Conservation (phyloP, 1,140 invertebrate genomes). For the Papilio polyxenes region DNA sequence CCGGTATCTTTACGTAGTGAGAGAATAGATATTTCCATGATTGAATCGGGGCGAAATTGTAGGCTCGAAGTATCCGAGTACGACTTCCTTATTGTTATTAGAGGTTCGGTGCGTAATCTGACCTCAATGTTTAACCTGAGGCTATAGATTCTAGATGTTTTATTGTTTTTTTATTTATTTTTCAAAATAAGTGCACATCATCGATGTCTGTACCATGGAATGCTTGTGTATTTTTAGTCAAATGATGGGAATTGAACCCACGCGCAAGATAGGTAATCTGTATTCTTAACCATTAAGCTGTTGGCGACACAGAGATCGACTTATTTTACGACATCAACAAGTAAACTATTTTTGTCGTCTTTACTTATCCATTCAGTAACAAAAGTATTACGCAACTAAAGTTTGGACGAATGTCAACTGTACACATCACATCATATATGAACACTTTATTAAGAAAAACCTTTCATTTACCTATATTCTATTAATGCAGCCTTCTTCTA, state of each 20-base stretch:
- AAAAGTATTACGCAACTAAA: neutral
- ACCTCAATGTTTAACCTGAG: slow-evolving; percentile 42
- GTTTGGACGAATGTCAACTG: neutral
- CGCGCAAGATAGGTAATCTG: neutral
- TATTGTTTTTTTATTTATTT: neutral
- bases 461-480: too few relatives aligned
- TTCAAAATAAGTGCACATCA: neutral
- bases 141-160: neutral
- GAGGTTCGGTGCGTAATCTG: slow-evolving; percentile 39
- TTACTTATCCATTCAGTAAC: neutral
- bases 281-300: neutral
- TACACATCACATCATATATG: too few relatives aligned
- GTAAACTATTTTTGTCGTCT: neutral
- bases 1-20: slow-evolving; percentile 18
- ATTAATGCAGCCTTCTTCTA: too few relatives aligned
- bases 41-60: slow-evolving; percentile 50
- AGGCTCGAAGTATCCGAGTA: slow-evolving; percentile 28
- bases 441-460: too few relatives aligned
- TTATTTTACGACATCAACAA: neutral
- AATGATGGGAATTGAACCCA: neutral
- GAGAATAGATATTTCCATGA: slow-evolving; percentile 45
- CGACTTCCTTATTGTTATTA: slow-evolving; percentile 43
- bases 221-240: neutral
- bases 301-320: neutral
- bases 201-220: neutral